These are phyloP conservation scores for Sylvietta virens DNA, from an alignment of 2,113 vertebrate genomes.

Conservation along the genomic window DNA sequence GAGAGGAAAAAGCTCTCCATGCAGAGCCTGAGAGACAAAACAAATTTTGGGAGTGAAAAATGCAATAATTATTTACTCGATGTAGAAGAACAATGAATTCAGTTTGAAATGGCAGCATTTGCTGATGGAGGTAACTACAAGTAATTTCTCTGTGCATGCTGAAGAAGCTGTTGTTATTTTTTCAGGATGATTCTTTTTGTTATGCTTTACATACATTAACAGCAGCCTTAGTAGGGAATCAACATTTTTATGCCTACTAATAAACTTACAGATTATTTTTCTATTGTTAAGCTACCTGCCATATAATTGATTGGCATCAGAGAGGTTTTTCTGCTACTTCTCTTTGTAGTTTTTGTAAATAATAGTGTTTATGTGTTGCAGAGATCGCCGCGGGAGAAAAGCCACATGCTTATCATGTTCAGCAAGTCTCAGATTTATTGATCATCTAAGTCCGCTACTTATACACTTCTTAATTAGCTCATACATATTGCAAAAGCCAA, in stretches of 20 bases:
- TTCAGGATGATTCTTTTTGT: not conserved
- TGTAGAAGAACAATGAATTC: not conserved
- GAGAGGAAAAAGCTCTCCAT: not conserved
- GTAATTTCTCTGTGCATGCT: not conserved
- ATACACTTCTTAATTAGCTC: too few relatives aligned
- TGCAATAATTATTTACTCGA: not conserved
- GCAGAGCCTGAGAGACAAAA: not conserved
- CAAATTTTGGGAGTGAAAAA: not conserved
- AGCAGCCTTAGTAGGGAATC: not conserved
- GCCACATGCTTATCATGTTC: too few relatives aligned
- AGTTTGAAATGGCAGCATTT: not conserved
- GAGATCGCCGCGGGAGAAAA: too few relatives aligned
- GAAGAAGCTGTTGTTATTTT: not conserved
- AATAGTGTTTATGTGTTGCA: not conserved
- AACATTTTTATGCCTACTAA: not conserved
- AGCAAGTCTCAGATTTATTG: too few relatives aligned
- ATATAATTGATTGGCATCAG: not conserved
- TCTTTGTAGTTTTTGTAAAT: not conserved
- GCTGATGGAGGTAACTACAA: not conserved
- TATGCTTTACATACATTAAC: not conserved
- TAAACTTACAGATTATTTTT: conserved; percentile 1
- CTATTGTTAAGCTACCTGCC: not conserved
- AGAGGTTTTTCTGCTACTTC: not conserved
- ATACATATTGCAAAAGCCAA: too few relatives aligned
- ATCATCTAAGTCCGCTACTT: too few relatives aligned